Evolutionary conservation across 2,113 vertebrate species (phyloP).

Genomic region (Lichenostomus cassidix): DNA sequence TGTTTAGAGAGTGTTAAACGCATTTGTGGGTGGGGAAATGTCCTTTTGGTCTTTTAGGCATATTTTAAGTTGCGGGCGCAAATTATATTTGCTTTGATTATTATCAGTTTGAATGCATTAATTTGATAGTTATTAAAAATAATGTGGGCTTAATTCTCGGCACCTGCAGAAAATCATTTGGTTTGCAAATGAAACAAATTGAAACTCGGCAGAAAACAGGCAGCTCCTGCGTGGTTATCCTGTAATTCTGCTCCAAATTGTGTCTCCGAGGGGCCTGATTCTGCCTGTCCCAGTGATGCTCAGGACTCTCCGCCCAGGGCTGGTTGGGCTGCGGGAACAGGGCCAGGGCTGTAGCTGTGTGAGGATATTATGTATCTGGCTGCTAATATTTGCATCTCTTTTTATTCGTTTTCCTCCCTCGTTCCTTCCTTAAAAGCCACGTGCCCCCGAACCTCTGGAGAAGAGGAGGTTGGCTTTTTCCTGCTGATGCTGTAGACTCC

Average conservation of each 20-base stretch:
- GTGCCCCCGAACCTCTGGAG: not conserved
- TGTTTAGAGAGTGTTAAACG: not conserved
- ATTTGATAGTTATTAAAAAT: conserved; percentile 32
- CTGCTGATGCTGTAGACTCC: conserved; percentile 45
- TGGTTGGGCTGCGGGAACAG: not conserved
- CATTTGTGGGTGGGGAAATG: not conserved
- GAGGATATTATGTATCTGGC: not conserved
- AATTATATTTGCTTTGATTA: conserved; percentile 30
- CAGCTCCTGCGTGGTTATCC: not conserved
- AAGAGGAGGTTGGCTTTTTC: conserved; percentile 16
- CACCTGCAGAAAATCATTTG: conserved; percentile 18
- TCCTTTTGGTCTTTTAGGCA: not conserved
- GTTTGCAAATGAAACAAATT: conserved; percentile 17
- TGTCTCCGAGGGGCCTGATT: not conserved
- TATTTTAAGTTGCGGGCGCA: not conserved
- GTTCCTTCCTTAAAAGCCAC: conserved; percentile 23
- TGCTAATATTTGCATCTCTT: conserved; percentile 56
- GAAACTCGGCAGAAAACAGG: not conserved
- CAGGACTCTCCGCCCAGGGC: not conserved
- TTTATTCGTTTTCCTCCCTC: conserved; percentile 45
- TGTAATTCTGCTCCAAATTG: not conserved
- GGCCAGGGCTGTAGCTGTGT: not conserved
- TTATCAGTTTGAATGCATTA: not conserved
- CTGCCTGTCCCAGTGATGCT: not conserved
- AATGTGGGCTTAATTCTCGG: not conserved